Base-by-base conservation (phyloP, 2,888 invertebrate genomes). In the Temnothorax rugatulus region DNA sequence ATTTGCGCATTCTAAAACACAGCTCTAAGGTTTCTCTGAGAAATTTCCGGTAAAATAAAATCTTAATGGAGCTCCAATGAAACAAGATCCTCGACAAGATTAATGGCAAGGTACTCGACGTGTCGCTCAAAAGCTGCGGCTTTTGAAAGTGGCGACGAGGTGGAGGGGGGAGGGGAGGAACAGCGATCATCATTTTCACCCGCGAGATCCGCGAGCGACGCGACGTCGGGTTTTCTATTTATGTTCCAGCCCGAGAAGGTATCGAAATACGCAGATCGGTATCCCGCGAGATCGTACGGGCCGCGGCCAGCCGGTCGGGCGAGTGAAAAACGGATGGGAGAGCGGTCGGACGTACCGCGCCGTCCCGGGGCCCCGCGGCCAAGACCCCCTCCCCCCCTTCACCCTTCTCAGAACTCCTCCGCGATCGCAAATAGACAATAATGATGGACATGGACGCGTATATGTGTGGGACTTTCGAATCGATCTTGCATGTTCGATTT, bases 201-300 rank as follows among this genome's bases (percentile, higher is more conserved):
- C 73, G 61, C 34, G 66, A 83, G 84, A 63, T 13, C 21, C 75
- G 52, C 38, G 66, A 82, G 84, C 87, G 84, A 87, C 74, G 84
- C 41, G 29, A 29, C 41, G 21, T 63, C 73, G 79, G 75, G 71
- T 84, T 89, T 91, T 91, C 89, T 89, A 90, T 90, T 92, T 91
- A 87, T 87, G 90, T 89, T 89, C 68, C 84, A 84, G 88, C 89
- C 88, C 88, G 89, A 47, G 66, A 88, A 88, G 85, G 84, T 91
- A 90, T 91, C 89, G 90, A 90, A 89, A 90, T 91, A 90, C 89
- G 88, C 87, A 88, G 90, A 92, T 92, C 92, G 86, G 90, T 92
- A 89, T 90, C 91, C 88, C 81, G 84, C 81, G 82, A 86, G 85
- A 76, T 76, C 84, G 89, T 88, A 88, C 85, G 86, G 86, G 87